Evolutionary conservation across 37 sponge, comb jelly and placozoan genomes (phyloP).

Genomic region (Haliclona indistincta): DNA sequence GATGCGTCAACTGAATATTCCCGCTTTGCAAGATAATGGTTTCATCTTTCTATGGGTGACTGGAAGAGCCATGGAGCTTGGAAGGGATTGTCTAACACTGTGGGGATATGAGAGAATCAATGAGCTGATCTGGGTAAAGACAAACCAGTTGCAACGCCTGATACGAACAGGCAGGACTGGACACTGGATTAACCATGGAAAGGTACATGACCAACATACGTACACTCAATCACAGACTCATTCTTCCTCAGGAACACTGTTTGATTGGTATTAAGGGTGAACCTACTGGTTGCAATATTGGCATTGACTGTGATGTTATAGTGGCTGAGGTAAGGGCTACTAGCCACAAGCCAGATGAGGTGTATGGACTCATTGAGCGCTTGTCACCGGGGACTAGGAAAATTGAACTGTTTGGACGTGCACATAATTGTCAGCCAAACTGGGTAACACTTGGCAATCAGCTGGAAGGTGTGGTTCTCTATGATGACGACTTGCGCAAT

Average conservation of each 20-base stretch:
- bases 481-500: constrained; percentile 48
- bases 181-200: constrained; percentile 98
- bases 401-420: constrained; percentile 91
- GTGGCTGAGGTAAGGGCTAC: constrained; percentile 94
- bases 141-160: constrained; percentile 94
- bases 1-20: constrained; percentile 88
- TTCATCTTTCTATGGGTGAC: constrained; percentile 98
- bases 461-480: constrained; percentile 75
- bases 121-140: constrained; percentile 97
- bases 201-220: constrained; percentile 27
- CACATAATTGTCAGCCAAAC: constrained; percentile 94
- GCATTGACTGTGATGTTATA: constrained; percentile 92
- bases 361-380: constrained; percentile 93
- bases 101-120: constrained; percentile 95
- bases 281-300: constrained; percentile 59
- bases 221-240: neutral
- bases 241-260: constrained; percentile 88
- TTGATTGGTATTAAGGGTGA: constrained; percentile 94
- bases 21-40: constrained; percentile 90
- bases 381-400: constrained; percentile 89
- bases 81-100: constrained; percentile 84
- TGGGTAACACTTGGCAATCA: constrained; percentile 98
- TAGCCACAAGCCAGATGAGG: constrained; percentile 95
- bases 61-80: constrained; percentile 97
- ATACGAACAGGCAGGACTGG: constrained; percentile 97